These are phyloP conservation scores for Forbesichthys agassizii DNA, from an alignment of 2,113 vertebrate species.

Conservation along the genomic window DNA sequence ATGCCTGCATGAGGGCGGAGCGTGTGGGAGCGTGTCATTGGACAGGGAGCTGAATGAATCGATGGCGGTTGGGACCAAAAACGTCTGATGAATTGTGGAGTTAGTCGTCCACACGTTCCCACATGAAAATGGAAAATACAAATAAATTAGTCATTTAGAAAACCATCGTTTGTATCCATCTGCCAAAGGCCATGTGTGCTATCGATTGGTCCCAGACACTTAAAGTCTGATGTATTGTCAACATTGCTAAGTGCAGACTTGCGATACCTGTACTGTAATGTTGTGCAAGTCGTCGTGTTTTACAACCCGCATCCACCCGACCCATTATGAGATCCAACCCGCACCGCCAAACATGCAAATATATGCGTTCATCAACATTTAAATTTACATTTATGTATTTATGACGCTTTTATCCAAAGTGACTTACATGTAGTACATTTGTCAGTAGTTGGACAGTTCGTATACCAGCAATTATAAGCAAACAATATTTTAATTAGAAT, in stretches of 20 bases:
- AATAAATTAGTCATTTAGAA: constrained; percentile 68
- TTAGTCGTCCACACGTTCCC: constrained; percentile 65
- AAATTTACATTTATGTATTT: too few relatives aligned
- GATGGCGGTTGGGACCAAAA: constrained; percentile 49
- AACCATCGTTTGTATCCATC: constrained; percentile 58
- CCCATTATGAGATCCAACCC: too few relatives aligned
- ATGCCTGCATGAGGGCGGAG: constrained; percentile 35
- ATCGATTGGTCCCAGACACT: constrained; percentile 67
- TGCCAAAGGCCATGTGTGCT: constrained; percentile 54
- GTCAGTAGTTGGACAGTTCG: too few relatives aligned
- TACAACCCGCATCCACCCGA: too few relatives aligned
- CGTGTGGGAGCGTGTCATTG: constrained; percentile 25
- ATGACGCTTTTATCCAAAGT: too few relatives aligned
- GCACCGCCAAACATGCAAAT: too few relatives aligned
- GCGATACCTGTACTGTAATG: neutral
- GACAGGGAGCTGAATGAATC: constrained; percentile 46
- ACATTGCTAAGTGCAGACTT: constrained; percentile 20
- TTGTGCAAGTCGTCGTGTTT: too few relatives aligned
- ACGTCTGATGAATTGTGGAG: constrained; percentile 67
- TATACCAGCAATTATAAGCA: too few relatives aligned
- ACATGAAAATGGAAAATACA: constrained; percentile 66
- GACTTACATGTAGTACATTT: too few relatives aligned
- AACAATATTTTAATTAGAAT: too few relatives aligned
- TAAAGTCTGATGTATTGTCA: constrained; percentile 68
- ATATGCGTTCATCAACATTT: too few relatives aligned